These are phyloP conservation scores for Xylocampa areola DNA, from an alignment of 2,888 invertebrate species.

Conservation along the genomic window DNA sequence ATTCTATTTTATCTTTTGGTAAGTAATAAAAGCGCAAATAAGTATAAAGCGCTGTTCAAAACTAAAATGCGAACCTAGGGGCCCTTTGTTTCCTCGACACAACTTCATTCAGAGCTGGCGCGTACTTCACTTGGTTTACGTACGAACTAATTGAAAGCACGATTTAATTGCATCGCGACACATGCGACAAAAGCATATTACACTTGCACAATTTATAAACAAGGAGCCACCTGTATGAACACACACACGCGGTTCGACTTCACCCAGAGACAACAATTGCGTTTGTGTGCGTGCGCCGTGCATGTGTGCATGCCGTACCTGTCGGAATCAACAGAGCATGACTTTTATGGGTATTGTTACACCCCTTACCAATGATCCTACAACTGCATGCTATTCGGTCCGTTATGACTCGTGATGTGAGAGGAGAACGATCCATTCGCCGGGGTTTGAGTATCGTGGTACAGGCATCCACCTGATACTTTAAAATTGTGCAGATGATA, in stretches of 20 bases:
- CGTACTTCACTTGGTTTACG: slow-evolving; percentile 40
- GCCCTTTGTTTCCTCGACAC: slow-evolving; percentile 13
- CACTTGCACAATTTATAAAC: slow-evolving; percentile 66
- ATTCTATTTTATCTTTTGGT: background rate
- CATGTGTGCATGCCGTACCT: slow-evolving; percentile 67
- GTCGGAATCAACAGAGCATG: slow-evolving; percentile 78
- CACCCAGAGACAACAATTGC: slow-evolving; percentile 41
- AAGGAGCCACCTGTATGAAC: slow-evolving; percentile 68
- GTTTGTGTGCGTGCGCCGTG: slow-evolving; percentile 30
- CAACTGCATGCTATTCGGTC: slow-evolving; percentile 45
- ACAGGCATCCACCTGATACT: slow-evolving; percentile 48
- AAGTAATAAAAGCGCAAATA: background rate
- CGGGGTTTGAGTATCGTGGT: slow-evolving; percentile 28
- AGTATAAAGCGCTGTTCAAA: slow-evolving; percentile 2
- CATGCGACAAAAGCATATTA: slow-evolving; percentile 55
- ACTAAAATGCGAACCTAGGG: slow-evolving; percentile 15
- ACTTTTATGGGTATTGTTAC: slow-evolving; percentile 74
- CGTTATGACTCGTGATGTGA: slow-evolving; percentile 33
- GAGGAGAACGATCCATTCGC: slow-evolving; percentile 21
- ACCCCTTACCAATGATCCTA: slow-evolving; percentile 69
- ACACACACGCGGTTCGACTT: slow-evolving; percentile 18
- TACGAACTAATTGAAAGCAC: slow-evolving; percentile 44
- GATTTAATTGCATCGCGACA: slow-evolving; percentile 57
- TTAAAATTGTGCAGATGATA: slow-evolving; percentile 32
- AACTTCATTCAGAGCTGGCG: slow-evolving; percentile 21